A percentile compares a stretch with the other conserved stretches of the same genome.
Evolutionary conservation across 1,140 invertebrate species (phyloP).

Genomic region (Acyrthosiphon pisum): DNA sequence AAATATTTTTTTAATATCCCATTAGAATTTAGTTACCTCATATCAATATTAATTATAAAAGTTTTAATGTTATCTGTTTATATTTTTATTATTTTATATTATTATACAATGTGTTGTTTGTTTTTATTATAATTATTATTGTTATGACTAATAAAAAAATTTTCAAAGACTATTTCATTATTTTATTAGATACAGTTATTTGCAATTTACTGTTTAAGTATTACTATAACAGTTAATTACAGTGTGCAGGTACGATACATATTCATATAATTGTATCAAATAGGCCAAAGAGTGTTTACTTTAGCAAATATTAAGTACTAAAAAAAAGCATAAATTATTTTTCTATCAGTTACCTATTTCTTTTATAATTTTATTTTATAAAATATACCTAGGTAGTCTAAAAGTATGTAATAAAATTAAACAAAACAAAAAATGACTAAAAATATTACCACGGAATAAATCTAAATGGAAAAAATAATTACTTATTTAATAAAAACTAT

Average conservation of each 20-base stretch:
- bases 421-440: no score
- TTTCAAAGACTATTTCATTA: constrained; percentile 26
- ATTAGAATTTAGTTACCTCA: constrained; percentile 23
- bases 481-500: not conserved
- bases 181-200: not conserved
- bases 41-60: constrained; percentile 34
- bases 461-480: no score
- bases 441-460: no score
- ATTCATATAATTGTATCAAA: not conserved
- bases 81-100: constrained; percentile 37
- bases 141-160: constrained; percentile 32
- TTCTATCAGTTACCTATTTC: not conserved
- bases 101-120: constrained; percentile 31
- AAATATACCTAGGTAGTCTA: no score
- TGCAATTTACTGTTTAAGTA: not conserved
- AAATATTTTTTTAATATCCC: not conserved
- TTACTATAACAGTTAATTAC: no score
- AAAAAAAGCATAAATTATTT: not conserved
- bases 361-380: not conserved
- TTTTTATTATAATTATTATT: constrained; percentile 46
- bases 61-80: constrained; percentile 28
- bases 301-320: not conserved
- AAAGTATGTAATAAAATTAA: no score
- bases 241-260: not conserved
- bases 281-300: not conserved